A percentile compares a stretch with the other conserved stretches of the same genome.
Evolutionary conservation across 2,888 invertebrate genomes (phyloP).

Genomic region (Pyrocoelia pectoralis): DNA sequence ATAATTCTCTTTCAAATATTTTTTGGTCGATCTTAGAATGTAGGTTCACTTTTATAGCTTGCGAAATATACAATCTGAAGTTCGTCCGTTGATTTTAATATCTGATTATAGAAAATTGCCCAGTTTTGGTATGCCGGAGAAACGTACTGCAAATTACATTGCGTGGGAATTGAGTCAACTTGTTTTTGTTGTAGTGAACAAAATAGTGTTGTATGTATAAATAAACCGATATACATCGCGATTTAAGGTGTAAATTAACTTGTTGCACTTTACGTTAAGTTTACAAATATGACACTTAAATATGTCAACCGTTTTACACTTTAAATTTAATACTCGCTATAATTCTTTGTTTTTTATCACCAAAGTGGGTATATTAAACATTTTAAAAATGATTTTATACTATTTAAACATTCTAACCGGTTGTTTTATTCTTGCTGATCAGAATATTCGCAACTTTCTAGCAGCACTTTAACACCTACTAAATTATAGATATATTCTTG

Average conservation of each 20-base stretch:
- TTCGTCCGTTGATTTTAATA: neutral
- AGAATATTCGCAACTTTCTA: neutral
- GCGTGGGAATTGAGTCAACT: constrained; percentile 1
- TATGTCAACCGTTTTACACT: constrained; percentile 40
- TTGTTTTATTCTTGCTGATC: neutral
- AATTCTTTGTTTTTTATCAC: constrained; percentile 39
- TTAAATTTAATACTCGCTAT: constrained; percentile 38
- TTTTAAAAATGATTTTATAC: neutral
- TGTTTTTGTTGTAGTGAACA: constrained; percentile 14
- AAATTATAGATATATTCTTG: neutral
- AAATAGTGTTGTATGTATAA: constrained; percentile 23
- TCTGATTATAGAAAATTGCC: neutral
- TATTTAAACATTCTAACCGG: constrained; percentile 14
- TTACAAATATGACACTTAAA: constrained; percentile 41
- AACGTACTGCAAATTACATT: neutral
- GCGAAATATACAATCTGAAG: neutral
- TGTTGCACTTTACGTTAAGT: constrained; percentile 39
- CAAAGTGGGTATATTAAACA: constrained; percentile 21
- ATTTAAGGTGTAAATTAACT: constrained; percentile 38
- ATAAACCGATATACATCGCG: constrained; percentile 37
- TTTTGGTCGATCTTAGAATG: neutral
- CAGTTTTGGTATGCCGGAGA: neutral
- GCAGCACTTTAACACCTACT: neutral
- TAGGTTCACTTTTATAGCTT: neutral
- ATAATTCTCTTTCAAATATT: neutral